Evolutionary conservation across 2,113 vertebrate species (phyloP), one percentile per base, ranked within the genome.

Genomic region (Scatophagus argus): DNA sequence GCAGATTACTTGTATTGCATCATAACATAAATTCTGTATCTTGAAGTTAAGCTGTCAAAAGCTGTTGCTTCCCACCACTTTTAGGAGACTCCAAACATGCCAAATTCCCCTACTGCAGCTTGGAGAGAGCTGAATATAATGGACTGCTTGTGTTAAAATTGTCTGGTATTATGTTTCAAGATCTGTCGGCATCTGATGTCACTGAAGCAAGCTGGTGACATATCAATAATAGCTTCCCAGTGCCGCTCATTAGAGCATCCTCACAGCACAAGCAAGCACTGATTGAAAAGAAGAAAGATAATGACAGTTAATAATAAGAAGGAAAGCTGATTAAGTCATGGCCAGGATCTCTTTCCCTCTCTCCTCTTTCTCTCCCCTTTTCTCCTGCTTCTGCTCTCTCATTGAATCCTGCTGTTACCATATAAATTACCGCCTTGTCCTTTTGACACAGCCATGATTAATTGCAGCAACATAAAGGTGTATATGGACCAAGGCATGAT

Each of bases 271-370:
- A 94, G 87, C 87, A 77, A 75, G 41, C 51, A 8, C 93, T 94
- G 93, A 94, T 94, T 93, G 92, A 92, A 91, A 90, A 89, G 91
- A 91, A 82, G 87, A 51, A 69, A 67, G 86, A 93, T 93, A 94
- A 94, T 93, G 87, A 91, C 77, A 58, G 84, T 91, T 91, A 92
- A 92, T 94, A 92, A 88, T 81, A 56, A 81, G 82, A 77, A 69
- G 76, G 78, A 83, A 89, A 87, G 80, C 84, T 91, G 90, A 93
- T 92, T 89, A 93, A 90, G 86, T 87, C 86, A 75, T 81, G 58
- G 77, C 78, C 58, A 70, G 59, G 82, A 84, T 78, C 79, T 79
- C 67, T 32, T 67, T 67, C 58, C 79, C 59, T 54, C 71, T 32
- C 60, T 76, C 71, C 52, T 58, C 49, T 51, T 34, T 74, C 63